Percentiles rank a stretch among this genome's conserved stretches.
Conservation (phyloP, 2,888 invertebrate species). For the Melipona beecheii region DNA sequence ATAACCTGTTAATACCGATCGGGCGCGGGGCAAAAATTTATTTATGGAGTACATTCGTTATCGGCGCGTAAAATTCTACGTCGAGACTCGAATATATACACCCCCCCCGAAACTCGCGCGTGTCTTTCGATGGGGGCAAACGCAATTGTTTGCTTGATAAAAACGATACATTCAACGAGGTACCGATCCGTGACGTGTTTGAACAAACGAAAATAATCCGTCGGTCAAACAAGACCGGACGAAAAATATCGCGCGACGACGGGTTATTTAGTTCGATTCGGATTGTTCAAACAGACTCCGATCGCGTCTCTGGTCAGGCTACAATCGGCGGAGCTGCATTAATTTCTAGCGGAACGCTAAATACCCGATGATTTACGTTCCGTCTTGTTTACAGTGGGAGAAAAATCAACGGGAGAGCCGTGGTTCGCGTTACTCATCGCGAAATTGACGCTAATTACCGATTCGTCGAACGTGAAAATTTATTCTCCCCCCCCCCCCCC, state of each 20-base stretch:
- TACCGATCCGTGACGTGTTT: background rate
- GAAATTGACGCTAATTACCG: conserved; percentile 49
- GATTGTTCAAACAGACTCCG: conserved; percentile 30
- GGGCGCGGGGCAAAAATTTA: conserved; percentile 2
- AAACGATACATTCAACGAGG: conserved; percentile 36
- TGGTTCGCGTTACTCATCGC: conserved; percentile 36
- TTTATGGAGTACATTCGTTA: conserved; percentile 26
- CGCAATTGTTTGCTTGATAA: conserved; percentile 45
- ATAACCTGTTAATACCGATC: conserved; percentile 78
- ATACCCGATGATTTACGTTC: conserved; percentile 42
- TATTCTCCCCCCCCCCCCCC: conserved; percentile 23
- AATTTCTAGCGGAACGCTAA: conserved; percentile 24
- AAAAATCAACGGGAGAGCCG: conserved; percentile 38
- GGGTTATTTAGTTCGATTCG: conserved; percentile 25
- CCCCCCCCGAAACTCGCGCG: background rate
- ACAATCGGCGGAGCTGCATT: conserved; percentile 27
- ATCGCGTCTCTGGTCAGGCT: background rate
- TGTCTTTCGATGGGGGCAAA: background rate
- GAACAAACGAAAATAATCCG: conserved; percentile 48
- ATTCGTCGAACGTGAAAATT: conserved; percentile 40
- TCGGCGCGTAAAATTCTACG: background rate
- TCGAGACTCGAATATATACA: background rate
- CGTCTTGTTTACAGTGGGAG: conserved; percentile 30
- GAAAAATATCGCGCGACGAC: conserved; percentile 29
- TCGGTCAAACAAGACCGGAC: conserved; percentile 26